These are phyloP conservation scores for Danaus melanippus DNA, from an alignment of 1,140 invertebrate genomes.

Conservation along the genomic window DNA sequence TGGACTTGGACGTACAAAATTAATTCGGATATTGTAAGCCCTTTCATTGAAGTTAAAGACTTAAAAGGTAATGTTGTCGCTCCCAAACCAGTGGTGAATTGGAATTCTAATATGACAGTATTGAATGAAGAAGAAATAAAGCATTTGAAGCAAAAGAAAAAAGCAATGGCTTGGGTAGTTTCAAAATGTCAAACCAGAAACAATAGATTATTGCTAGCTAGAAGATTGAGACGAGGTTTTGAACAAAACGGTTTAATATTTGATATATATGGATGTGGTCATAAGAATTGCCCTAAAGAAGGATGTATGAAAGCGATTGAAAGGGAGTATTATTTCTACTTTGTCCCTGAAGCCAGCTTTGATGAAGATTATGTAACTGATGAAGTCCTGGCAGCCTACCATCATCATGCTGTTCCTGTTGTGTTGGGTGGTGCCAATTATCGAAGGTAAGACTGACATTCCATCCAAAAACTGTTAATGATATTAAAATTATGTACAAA, in stretches of 20 bases:
- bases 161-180: slow-evolving; percentile 74
- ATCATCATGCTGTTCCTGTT: slow-evolving; percentile 69
- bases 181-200: slow-evolving; percentile 73
- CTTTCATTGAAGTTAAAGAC: slow-evolving; percentile 63
- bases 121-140: slow-evolving; percentile 22
- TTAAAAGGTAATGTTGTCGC: slow-evolving; percentile 45
- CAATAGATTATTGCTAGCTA: slow-evolving; percentile 71
- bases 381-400: slow-evolving; percentile 73
- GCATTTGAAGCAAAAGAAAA: slow-evolving; percentile 47
- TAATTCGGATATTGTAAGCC: slow-evolving; percentile 71
- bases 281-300: slow-evolving; percentile 35
- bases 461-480: too few relatives aligned
- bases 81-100: slow-evolving; percentile 31
- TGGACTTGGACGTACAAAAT: slow-evolving; percentile 76
- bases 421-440: slow-evolving; percentile 62
- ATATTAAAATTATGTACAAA: too few relatives aligned
- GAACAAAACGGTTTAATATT: slow-evolving; percentile 53
- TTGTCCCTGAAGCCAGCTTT: slow-evolving; percentile 76
- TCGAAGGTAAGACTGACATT: slow-evolving; percentile 30
- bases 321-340: slow-evolving; percentile 78
- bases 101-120: slow-evolving; percentile 23
- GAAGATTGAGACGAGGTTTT: slow-evolving; percentile 73
- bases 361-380: slow-evolving; percentile 76
- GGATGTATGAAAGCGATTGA: slow-evolving; percentile 58
- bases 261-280: slow-evolving; percentile 81